A percentile compares a stretch with the other conserved stretches of the same genome.
Evolutionary conservation across 2,113 vertebrate genomes (phyloP).

Genomic region (Hippocampus comes): DNA sequence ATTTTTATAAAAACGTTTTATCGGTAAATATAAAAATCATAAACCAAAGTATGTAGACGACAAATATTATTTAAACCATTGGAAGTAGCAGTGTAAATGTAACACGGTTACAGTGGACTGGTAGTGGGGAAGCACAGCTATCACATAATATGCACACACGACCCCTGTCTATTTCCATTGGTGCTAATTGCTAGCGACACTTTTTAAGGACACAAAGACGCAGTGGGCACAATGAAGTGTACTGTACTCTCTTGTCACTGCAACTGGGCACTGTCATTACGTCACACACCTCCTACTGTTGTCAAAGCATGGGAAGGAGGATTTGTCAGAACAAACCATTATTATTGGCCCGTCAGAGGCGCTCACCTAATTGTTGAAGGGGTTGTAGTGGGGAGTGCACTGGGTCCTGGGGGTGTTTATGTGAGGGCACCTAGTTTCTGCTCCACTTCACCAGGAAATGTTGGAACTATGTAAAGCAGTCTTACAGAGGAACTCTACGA

Average conservation of each 20-base stretch:
- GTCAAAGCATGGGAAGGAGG: conserved; percentile 27
- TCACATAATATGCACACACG: background rate
- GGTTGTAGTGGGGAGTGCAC: background rate
- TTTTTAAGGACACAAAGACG: conserved; percentile 23
- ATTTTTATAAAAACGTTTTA: no score
- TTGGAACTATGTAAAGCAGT: background rate
- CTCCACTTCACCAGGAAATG: background rate
- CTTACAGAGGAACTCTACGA: background rate
- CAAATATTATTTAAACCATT: background rate
- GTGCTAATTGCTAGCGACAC: conserved; percentile 24
- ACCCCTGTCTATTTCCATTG: conserved; percentile 23
- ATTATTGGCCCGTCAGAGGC: conserved; percentile 27
- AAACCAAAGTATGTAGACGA: background rate
- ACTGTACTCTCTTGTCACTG: conserved; percentile 12
- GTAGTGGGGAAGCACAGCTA: background rate
- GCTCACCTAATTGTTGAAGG: conserved; percentile 29
- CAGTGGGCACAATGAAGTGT: conserved; percentile 12
- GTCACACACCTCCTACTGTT: conserved; percentile 18
- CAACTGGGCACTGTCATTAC: background rate
- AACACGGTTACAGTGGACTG: background rate
- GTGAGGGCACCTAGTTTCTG: background rate
- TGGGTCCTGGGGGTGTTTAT: background rate
- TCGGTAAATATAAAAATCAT: no score
- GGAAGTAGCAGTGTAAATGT: background rate
- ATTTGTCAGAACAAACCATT: conserved; percentile 42